phyloP scores from a whole-genome alignment of 1,140 invertebrate species.

The Diabrotica virgifera region DNA sequence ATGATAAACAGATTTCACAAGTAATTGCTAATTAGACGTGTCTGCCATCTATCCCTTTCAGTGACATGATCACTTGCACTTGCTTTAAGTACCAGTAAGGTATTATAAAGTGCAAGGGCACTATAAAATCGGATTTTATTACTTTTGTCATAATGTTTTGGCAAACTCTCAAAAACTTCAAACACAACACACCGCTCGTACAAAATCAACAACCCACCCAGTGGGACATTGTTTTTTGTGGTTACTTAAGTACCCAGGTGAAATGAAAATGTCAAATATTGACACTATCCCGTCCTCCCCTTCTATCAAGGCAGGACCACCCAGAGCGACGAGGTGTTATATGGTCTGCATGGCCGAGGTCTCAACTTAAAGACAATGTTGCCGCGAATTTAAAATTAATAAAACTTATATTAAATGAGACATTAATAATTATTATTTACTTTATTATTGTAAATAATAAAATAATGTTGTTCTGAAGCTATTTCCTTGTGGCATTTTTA shows the following conservation, averaged over 20 bases:
- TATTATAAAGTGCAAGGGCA: too few species aligned
- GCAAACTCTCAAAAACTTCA: not conserved
- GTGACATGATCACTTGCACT: too few species aligned
- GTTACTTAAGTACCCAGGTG: constrained; percentile 38
- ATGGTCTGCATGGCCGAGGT: constrained; percentile 14
- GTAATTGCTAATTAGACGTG: too few species aligned
- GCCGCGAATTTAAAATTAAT: too few species aligned
- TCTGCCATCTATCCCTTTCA: too few species aligned
- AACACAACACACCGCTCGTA: constrained; percentile 20
- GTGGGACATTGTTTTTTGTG: constrained; percentile 37
- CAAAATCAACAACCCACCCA: constrained; percentile 31
- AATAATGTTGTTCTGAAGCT: too few species aligned
- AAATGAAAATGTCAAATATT: constrained; percentile 41
- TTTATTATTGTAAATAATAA: too few species aligned
- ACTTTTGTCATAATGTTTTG: constrained; percentile 2
- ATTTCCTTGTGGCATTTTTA: too few species aligned
- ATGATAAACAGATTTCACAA: too few species aligned
- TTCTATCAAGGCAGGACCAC: constrained; percentile 27
- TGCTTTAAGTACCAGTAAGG: too few species aligned
- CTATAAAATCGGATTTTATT: not conserved
- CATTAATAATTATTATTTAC: too few species aligned
- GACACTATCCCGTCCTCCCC: constrained; percentile 20
- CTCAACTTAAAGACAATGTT: not conserved
- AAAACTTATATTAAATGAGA: too few species aligned
- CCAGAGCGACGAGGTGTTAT: constrained; percentile 33